phyloP scores from a whole-genome alignment of 1,140 invertebrate species.

The Eumeta japonica region DNA sequence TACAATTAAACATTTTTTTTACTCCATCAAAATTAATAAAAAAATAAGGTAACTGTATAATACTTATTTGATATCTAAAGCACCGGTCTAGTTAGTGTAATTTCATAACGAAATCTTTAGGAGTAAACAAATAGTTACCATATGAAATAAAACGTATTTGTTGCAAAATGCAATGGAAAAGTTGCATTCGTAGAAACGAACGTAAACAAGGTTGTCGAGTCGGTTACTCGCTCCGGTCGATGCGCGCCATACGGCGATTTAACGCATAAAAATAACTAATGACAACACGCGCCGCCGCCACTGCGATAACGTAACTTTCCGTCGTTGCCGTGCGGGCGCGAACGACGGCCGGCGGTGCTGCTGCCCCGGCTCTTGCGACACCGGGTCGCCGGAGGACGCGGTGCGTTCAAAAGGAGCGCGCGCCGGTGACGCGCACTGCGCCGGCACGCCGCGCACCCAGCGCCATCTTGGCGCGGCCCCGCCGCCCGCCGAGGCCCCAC shows the following conservation, averaged over 20 bases:
- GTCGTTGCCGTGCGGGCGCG: no score
- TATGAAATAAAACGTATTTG: slow-evolving; percentile 53
- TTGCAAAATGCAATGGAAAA: slow-evolving; percentile 51
- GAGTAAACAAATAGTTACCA: no score
- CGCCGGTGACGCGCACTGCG: slow-evolving; percentile 42
- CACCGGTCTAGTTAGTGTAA: no score
- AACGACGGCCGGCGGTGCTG: no score
- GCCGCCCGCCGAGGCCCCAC: slow-evolving; percentile 23
- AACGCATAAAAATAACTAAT: slow-evolving; percentile 53
- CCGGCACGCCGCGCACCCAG: slow-evolving; percentile 49
- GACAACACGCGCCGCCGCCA: slow-evolving; percentile 37
- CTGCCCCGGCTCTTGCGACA: no score
- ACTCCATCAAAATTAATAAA: no score
- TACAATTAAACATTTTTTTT: no score
- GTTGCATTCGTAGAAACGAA: slow-evolving; percentile 41
- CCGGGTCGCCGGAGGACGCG: no score
- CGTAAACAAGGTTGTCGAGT: slow-evolving; percentile 29
- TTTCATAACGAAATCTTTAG: no score
- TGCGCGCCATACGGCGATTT: slow-evolving; percentile 5
- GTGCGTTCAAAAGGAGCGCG: slow-evolving; percentile 43
- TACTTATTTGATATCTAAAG: no score
- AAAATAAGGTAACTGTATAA: no score
- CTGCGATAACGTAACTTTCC: slow-evolving; percentile 38
- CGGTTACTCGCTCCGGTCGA: slow-evolving; percentile 29
- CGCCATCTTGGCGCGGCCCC: slow-evolving; percentile 45